These are phyloP conservation scores for Enteromius afrohamiltoni DNA, from an alignment of 2,797 vertebrate genomes.

Conservation along the genomic window DNA sequence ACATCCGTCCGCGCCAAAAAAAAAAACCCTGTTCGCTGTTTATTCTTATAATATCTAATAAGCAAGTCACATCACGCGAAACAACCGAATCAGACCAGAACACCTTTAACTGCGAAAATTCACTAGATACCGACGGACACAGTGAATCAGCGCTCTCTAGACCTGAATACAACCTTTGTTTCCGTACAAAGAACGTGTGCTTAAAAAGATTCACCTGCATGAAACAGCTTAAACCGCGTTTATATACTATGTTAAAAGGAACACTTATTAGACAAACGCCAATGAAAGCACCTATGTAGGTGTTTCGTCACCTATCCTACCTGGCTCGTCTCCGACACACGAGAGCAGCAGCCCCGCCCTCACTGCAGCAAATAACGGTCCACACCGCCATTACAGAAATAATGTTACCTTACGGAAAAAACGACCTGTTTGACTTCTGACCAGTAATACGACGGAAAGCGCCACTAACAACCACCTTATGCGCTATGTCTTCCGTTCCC, in stretches of 20 bases:
- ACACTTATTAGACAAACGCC: not conserved
- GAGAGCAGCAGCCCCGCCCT: constrained; percentile 74
- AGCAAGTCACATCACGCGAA: not conserved
- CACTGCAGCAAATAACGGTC: constrained; percentile 77
- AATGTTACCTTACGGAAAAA: constrained; percentile 17
- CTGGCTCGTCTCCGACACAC: constrained; percentile 74
- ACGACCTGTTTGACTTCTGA: constrained; percentile 24
- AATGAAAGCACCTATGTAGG: constrained; percentile 74
- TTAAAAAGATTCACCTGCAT: not conserved
- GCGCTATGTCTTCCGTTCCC: not conserved
- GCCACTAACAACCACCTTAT: constrained; percentile 42
- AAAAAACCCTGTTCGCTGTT: not conserved
- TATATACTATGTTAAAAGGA: not conserved
- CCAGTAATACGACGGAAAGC: not conserved
- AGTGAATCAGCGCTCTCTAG: constrained; percentile 4
- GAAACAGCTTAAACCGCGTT: not conserved
- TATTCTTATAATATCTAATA: not conserved
- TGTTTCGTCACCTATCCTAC: constrained; percentile 84
- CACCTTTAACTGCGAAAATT: not conserved
- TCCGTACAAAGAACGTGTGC: not conserved
- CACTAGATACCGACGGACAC: not conserved
- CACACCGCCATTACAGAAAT: constrained; percentile 75
- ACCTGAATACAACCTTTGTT: constrained; percentile 23
- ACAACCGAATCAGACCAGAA: not conserved
- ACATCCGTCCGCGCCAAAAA: constrained; percentile 3